Base-by-base conservation (phyloP, 2,888 invertebrate genomes). In the Neelides folsomi region DNA sequence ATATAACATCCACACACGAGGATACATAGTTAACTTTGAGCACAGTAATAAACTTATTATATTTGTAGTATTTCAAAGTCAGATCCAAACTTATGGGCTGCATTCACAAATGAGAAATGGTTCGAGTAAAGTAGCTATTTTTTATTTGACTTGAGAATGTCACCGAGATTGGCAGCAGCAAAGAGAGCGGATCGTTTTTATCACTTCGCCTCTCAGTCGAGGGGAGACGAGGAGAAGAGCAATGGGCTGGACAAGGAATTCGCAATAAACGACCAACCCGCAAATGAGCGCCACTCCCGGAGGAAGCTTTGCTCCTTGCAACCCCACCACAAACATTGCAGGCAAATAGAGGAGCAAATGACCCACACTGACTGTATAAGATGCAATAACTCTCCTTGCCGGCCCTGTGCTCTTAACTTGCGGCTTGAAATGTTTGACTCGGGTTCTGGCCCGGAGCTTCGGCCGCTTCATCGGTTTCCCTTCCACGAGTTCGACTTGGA, bases 201-300 rank as follows among this genome's bases (percentile, higher is more conserved):
- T 41, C 16, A 66, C 60, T 57, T 67, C 67, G 1, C 53, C 49
- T 19, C 66, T 42, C 20, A 67, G 58, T 48, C 60, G 59, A 18
- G 64, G 60, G 7, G 62, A 62, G 9, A 65, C 58, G 20, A 62
- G 53, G 12, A 67, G 57, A 15, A 67, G 56, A 35, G 66, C 63
- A 8, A 64, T 56, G 8, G 67, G 65, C 47, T 67, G 67, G 15
- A 66, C 59, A 13, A 66, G 55, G 51, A 67, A 67, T 54, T 67
- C 67, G 19, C 61, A 62, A 53, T 66, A 67, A 34, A 67, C 65
- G 38, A 67, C 59, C 16, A 66, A 43, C n/a, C 65, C 67, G 48
- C 66, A 66, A 13, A 65, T 41, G 36, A 66, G 53, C 5, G 62
- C 59, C 2, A 49, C 56, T 13, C 56, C 42, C 12, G 62, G 51